Conservation (phyloP, 2,113 vertebrate species). For the Kryptolebias marmoratus region DNA sequence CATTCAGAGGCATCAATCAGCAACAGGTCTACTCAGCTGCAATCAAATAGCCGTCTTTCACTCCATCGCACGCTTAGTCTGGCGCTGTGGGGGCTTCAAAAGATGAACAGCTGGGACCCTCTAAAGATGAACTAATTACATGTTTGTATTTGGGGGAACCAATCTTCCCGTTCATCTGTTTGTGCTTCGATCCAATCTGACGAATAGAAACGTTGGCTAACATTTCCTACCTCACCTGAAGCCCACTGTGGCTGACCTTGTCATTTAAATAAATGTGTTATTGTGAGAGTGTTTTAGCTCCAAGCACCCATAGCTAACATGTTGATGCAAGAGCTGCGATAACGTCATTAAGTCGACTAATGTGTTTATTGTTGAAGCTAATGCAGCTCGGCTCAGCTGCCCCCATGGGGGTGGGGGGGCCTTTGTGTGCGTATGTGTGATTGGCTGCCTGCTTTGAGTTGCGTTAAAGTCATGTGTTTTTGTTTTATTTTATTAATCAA, state of each 20-base stretch:
- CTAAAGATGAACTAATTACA: conserved; percentile 26
- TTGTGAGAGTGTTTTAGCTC: conserved; percentile 33
- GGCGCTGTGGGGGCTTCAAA: conserved; percentile 33
- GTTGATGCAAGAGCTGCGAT: conserved; percentile 50
- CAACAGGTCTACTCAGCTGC: conserved; percentile 40
- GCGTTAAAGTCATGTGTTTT: conserved; percentile 28
- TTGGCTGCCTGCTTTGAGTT: conserved; percentile 23
- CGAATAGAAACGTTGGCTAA: conserved; percentile 15
- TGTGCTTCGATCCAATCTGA: background rate
- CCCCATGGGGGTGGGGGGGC: conserved; percentile 24
- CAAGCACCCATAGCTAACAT: conserved; percentile 45
- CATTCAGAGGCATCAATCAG: conserved; percentile 22
- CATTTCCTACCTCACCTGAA: conserved; percentile 46
- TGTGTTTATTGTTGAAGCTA: conserved; percentile 75
- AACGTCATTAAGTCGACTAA: conserved; percentile 68
- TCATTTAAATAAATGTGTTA: conserved; percentile 42
- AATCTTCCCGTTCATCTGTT: conserved; percentile 8
- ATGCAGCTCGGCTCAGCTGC: conserved; percentile 37
- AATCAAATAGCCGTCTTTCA: conserved; percentile 54
- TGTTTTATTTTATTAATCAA: background rate
- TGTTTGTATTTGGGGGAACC: background rate
- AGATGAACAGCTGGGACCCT: conserved; percentile 36
- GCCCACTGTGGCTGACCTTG: conserved; percentile 36
- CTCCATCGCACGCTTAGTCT: conserved; percentile 32
- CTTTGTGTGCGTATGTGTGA: background rate